These are phyloP conservation scores for Glyphotaelius pellucidus DNA, from an alignment of 2,888 invertebrate species.

Conservation along the genomic window DNA sequence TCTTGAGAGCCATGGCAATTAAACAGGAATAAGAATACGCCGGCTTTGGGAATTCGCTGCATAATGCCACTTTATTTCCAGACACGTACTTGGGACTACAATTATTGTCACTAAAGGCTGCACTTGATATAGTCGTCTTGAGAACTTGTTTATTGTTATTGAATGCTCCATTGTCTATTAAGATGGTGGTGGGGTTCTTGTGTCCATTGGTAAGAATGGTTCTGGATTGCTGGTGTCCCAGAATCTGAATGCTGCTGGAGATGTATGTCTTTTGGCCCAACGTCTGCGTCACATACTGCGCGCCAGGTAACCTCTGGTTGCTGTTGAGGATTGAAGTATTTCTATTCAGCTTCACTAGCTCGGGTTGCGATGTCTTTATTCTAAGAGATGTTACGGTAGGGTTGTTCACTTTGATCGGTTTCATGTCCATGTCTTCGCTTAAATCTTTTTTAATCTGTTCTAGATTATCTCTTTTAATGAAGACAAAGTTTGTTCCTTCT, in stretches of 20 bases:
- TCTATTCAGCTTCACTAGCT: constrained; percentile 74
- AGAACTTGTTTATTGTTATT: constrained; percentile 76
- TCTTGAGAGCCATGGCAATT: constrained; percentile 98
- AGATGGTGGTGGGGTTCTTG: constrained; percentile 75
- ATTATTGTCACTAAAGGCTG: constrained; percentile 73
- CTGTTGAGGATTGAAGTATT: constrained; percentile 75
- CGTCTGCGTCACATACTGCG: constrained; percentile 69
- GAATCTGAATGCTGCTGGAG: constrained; percentile 77
- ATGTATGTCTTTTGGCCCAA: constrained; percentile 76
- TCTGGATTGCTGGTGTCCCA: constrained; percentile 76
- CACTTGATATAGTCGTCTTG: constrained; percentile 73
- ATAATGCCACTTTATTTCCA: constrained; percentile 72
- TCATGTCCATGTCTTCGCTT: constrained; percentile 77
- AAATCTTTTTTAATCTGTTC: constrained; percentile 83
- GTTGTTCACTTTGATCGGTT: constrained; percentile 71
- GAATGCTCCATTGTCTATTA: constrained; percentile 76
- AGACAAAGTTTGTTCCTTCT: constrained; percentile 57
- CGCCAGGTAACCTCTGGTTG: constrained; percentile 72
- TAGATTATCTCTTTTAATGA: constrained; percentile 69
- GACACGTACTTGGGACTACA: constrained; percentile 72
- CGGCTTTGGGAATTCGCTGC: constrained; percentile 92
- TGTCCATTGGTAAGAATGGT: constrained; percentile 75
- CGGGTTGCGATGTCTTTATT: constrained; percentile 73
- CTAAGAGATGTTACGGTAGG: constrained; percentile 71
- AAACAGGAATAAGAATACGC: constrained; percentile 98